Evolutionary conservation across 2,888 invertebrate species (phyloP).

Genomic region (Galeopsomyia nigrocyanea): DNA sequence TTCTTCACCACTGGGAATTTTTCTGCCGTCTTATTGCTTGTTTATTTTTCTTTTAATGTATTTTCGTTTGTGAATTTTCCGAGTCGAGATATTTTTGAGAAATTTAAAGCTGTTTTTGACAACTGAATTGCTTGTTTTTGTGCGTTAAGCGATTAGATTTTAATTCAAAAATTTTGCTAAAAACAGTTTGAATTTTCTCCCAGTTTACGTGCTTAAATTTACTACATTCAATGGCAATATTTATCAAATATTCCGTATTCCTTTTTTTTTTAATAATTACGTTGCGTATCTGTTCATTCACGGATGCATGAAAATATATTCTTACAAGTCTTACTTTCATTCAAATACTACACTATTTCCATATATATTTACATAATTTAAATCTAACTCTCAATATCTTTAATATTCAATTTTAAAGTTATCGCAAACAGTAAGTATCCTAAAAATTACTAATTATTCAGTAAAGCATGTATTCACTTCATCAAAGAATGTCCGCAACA

Average conservation of each 20-base stretch:
- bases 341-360: background rate
- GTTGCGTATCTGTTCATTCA: background rate
- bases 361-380: background rate
- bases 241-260: background rate
- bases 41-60: conserved; percentile 2
- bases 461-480: background rate
- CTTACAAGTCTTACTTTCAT: no score
- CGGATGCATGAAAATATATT: background rate
- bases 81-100: conserved; percentile 33
- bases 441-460: background rate
- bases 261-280: background rate
- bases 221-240: no score
- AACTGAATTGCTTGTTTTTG: no score
- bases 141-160: no score
- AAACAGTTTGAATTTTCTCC: no score
- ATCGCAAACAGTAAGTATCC: background rate
- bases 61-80: conserved; percentile 42
- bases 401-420: background rate
- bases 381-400: background rate
- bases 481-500: no score
- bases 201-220: no score
- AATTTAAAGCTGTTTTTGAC: no score
- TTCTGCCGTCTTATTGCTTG: conserved; percentile 19
- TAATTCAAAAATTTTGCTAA: no score
- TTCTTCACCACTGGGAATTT: conserved; percentile 11